Conservation (phyloP, 2,888 invertebrate genomes). For the Lamellibrachia satsuma region DNA sequence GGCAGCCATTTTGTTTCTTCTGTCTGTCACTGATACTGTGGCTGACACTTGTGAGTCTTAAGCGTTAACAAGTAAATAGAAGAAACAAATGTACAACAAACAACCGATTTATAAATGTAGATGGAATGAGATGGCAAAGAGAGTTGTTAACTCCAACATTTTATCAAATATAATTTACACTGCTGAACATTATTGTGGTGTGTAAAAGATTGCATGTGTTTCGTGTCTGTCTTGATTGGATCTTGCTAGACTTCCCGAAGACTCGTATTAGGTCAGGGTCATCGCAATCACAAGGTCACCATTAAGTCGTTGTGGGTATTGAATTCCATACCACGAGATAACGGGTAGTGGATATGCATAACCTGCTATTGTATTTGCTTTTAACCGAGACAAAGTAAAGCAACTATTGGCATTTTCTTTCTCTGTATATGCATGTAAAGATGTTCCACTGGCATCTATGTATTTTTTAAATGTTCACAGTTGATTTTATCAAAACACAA, state of each 20-base stretch:
- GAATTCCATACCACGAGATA: not conserved
- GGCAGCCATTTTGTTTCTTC: conserved; percentile 6
- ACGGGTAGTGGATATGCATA: not conserved
- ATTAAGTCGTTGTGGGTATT: not conserved
- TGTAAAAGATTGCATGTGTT: not conserved
- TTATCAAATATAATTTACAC: not conserved
- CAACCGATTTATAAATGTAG: not conserved
- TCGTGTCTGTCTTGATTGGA: not conserved
- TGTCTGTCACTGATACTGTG: not conserved
- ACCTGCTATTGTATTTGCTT: not conserved
- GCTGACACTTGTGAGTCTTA: not conserved
- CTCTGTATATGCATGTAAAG: not conserved
- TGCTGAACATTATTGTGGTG: not conserved
- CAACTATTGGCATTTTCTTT: not conserved
- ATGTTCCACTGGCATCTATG: too few species aligned
- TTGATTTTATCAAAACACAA: not conserved
- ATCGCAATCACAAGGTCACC: not conserved
- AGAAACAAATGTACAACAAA: not conserved
- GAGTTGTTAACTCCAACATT: not conserved
- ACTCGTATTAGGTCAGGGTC: not conserved
- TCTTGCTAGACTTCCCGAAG: not conserved
- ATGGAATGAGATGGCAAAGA: not conserved
- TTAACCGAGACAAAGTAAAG: not conserved
- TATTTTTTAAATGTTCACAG: not conserved
- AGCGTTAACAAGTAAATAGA: not conserved